Evolutionary conservation across 1,140 invertebrate genomes (phyloP), one percentile per base, ranked within the genome.

Genomic region (Drosophila aff.): DNA sequence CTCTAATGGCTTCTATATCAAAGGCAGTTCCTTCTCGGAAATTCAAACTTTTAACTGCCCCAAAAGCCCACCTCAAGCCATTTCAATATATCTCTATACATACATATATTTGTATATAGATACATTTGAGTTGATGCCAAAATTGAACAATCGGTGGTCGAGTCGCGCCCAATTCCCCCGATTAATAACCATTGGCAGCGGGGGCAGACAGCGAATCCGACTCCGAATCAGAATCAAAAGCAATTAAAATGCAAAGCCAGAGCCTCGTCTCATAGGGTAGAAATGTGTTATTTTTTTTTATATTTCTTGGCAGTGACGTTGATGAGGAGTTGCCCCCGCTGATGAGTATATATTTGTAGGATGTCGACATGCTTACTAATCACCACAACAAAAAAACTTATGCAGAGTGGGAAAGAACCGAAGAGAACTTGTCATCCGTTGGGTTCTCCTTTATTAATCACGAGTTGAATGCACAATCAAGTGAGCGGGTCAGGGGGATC

Each of bases 201-300:
- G 84, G 85, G 85, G 85, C 85, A 75, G 31, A 53, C 18, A 40
- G 77, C 53, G 33, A 59, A 33, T 50, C 49, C 28, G 28, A 46
- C 43, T 68, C 64, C n/a, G 13, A 63, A 46, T 23, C 33, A 31
- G 69, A 87, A 87, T 82, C 80, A 82, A 89, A 89, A 89, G 81
- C 85, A 89, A 89, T 89, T 89, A 89, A 89, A 89, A 89, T 90
- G 85, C 85, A 91, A 91, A 89, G 74, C 85, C 81, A 84, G 50
- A 79, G 68, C 16, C 53, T 23, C 52, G 31, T 50, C 77, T 62
- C 58, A 63, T 52, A 62, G 69, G 52, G 67, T 74, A 64, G 16
- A 75, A 40, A 55, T 55, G 33, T 68, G 68, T 59, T 52, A 46
- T 57, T 57, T 57, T 57, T 57, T 57, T 57, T n/a, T 52, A 36